Evolutionary conservation across 2,888 invertebrate genomes (phyloP).

Genomic region (Andrena camellia): DNA sequence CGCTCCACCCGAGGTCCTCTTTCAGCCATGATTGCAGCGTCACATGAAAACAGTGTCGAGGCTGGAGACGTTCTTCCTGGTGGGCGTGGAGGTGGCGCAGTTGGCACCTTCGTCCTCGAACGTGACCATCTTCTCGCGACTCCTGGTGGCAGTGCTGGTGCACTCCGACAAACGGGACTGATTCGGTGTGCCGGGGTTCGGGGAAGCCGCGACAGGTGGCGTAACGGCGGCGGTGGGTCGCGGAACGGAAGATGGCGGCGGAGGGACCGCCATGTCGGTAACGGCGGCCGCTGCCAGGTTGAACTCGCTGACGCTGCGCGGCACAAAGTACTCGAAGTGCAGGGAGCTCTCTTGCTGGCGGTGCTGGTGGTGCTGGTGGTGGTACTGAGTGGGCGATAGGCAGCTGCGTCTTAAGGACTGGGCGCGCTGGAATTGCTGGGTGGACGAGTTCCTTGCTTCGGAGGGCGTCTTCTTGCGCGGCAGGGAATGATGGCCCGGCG

Average conservation of each 20-base stretch:
- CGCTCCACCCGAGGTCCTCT: too few relatives aligned
- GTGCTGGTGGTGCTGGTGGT: constrained; percentile 75
- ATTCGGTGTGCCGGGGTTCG: constrained; percentile 63
- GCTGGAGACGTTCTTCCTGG: constrained; percentile 84
- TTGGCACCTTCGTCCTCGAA: constrained; percentile 90
- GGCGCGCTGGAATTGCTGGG: constrained; percentile 88
- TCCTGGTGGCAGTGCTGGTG: constrained; percentile 81
- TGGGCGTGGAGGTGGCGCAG: constrained; percentile 73
- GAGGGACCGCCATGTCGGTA: constrained; percentile 86
- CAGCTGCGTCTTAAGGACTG: constrained; percentile 89
- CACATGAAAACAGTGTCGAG: constrained; percentile 93
- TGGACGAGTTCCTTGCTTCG: constrained; percentile 73
- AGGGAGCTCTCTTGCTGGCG: constrained; percentile 87
- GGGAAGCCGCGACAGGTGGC: constrained; percentile 78
- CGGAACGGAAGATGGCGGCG: constrained; percentile 82
- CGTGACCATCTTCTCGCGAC: constrained; percentile 92
- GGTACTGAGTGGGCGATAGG: constrained; percentile 75
- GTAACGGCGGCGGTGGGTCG: constrained; percentile 78
- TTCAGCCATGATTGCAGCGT: constrained; percentile 83
- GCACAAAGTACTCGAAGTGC: constrained; percentile 92
- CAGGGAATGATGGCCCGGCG: constrained; percentile 86
- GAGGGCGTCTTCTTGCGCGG: constrained; percentile 85
- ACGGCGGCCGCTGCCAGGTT: constrained; percentile 89
- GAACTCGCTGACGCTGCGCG: constrained; percentile 93
- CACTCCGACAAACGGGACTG: constrained; percentile 68